These are phyloP conservation scores for Paramormyrops hopkinsi DNA, from an alignment of 2,797 vertebrate species.

Conservation along the genomic window DNA sequence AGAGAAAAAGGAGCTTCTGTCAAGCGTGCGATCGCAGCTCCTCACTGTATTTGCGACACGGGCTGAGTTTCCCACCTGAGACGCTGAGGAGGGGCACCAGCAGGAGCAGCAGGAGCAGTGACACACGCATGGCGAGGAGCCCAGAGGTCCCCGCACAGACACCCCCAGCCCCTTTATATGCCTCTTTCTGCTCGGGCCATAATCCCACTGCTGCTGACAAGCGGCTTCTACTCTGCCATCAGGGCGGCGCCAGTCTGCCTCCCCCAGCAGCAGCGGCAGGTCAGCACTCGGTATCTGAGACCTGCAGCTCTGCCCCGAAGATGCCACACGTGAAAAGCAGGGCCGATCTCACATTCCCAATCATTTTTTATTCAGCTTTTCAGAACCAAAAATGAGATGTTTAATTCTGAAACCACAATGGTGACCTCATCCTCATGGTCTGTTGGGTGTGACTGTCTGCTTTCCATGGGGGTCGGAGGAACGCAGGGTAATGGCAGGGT, in stretches of 20 bases:
- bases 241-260: neutral
- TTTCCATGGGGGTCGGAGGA: neutral
- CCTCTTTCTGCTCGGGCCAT: neutral
- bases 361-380: neutral
- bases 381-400: neutral
- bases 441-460: neutral
- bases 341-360: neutral
- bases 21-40: neutral
- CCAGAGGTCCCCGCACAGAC: neutral
- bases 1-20: neutral
- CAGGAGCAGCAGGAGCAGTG: neutral
- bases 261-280: neutral
- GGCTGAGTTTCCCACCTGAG: slow-evolving; percentile 1
- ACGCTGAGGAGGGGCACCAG: neutral
- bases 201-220: neutral
- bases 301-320: too few relatives aligned
- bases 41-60: neutral
- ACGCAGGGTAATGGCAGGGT: neutral
- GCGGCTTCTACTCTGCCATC: neutral
- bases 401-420: neutral
- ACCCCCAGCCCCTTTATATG: neutral
- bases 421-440: neutral
- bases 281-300: neutral
- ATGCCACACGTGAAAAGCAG: neutral
- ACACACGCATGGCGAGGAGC: neutral